phyloP scores from a whole-genome alignment of 1,140 invertebrate species.

The Brachionus rubens region DNA sequence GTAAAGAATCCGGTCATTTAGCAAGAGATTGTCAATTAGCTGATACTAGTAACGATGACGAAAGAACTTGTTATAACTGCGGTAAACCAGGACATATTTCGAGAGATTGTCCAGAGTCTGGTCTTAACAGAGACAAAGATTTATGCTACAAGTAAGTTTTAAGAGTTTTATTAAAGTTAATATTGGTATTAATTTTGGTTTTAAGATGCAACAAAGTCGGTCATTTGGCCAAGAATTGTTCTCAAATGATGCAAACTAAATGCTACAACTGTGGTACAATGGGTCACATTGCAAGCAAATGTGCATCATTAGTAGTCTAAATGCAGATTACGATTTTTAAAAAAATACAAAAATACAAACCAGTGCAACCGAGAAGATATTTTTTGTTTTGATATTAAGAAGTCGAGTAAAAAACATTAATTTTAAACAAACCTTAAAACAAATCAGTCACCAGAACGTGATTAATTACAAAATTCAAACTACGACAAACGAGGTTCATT shows the following conservation, averaged over 20 bases:
- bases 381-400: slow-evolving; percentile 30
- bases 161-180: too few species aligned
- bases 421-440: too few species aligned
- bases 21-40: slow-evolving; percentile 73
- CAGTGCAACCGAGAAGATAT: not conserved
- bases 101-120: slow-evolving; percentile 70
- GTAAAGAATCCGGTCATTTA: slow-evolving; percentile 86
- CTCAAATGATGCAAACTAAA: slow-evolving; percentile 20
- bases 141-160: slow-evolving; percentile 39
- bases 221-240: slow-evolving; percentile 26
- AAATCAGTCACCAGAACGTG: too few species aligned
- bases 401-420: too few species aligned
- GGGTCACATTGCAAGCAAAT: slow-evolving; percentile 44
- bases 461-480: too few species aligned
- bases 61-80: slow-evolving; percentile 72
- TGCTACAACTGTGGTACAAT: slow-evolving; percentile 47
- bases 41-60: slow-evolving; percentile 40
- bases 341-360: not conserved
- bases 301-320: slow-evolving; percentile 38
- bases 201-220: slow-evolving; percentile 22
- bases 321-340: not conserved
- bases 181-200: not conserved
- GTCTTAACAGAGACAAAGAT: slow-evolving; percentile 33
- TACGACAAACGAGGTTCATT: too few species aligned
- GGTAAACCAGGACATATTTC: slow-evolving; percentile 83